Conservation (phyloP, 2,888 invertebrate species). For the Holacanthella duospinosa region DNA sequence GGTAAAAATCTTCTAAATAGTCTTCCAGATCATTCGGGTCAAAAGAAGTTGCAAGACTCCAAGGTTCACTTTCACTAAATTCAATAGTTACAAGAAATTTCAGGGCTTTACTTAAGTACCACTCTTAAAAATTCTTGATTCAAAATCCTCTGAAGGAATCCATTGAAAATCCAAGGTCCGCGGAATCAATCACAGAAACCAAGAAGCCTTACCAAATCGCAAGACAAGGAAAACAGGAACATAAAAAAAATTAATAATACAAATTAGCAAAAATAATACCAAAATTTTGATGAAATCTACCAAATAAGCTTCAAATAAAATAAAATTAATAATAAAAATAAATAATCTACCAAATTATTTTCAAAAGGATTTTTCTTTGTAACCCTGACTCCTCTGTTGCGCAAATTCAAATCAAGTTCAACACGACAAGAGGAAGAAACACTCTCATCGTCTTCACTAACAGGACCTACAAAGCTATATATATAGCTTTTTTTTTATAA, state of each 20-base stretch:
- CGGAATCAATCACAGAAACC: not conserved
- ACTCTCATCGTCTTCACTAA: conserved; percentile 34
- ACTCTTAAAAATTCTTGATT: no score
- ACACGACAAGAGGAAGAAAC: conserved; percentile 29
- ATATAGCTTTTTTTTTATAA: no score
- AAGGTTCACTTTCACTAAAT: not conserved
- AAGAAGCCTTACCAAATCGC: not conserved
- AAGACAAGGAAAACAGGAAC: not conserved
- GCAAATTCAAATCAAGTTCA: conserved; percentile 30
- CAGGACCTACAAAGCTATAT: conserved; percentile 25
- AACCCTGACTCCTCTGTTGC: conserved; percentile 33
- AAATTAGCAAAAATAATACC: not conserved
- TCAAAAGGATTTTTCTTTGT: conserved; percentile 35
- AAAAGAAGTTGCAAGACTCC: conserved; percentile 3
- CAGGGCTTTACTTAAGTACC: no score
- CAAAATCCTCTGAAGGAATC: no score
- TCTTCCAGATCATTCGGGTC: conserved; percentile 36
- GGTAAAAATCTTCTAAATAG: conserved; percentile 39
- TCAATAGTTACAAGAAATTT: no score
- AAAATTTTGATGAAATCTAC: not conserved
- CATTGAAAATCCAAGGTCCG: not conserved
- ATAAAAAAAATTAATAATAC: not conserved
- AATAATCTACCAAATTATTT: not conserved
- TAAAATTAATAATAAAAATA: not conserved
- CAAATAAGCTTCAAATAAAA: not conserved